Evolutionary conservation across 2,113 vertebrate species (phyloP), one percentile per base, ranked within the genome.

Genomic region (Phycodurus eques): DNA sequence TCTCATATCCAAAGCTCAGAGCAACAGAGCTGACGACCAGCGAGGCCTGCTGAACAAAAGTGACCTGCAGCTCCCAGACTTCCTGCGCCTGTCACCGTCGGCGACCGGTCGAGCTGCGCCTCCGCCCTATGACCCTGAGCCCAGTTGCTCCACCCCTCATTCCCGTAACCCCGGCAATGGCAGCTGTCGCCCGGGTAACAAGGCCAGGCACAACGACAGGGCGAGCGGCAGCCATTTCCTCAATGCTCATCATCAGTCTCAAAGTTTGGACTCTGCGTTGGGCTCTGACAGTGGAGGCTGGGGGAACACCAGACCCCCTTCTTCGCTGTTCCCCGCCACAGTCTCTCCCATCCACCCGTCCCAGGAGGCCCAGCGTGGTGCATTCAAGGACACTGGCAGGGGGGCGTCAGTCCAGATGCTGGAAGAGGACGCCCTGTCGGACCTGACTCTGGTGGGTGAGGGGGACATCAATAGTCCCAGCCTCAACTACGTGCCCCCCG

Each of bases 1-100:
- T 92, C 95, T 99, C 92, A 95, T 99, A 93, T 97, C 96, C 93
- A 99, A 98, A 94, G 97, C 97, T 90, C 98, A 99, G 93, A 96
- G 96, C 94, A 96, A 94, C 93, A 90, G 98, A 94, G 96, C 96
- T 83, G 94, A 99, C 88, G 98, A 99, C 95, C 97, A 99, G 89
- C 95, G 98, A 85, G 98, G 98, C 92, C 92, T 99, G 91, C 93
- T 99, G 88, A 96, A 96, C 87, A 99, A 96, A 92, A 96, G 95
- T 70, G 94, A 99, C 89, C 94, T 99, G 77, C 88, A 96, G 84
- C 92, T 99, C 77, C 97, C 97, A 0, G 97, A 97, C 79, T 99
- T 99, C 78, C 94, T 99, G 81, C 96, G 96, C 57, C 88, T 96
- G 78, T 93, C 92, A 0, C 77, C 90, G 14, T 78, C 31, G 67